Evolutionary conservation across 2,888 invertebrate species (phyloP), one percentile per base, ranked within the genome.

Genomic region (Drosophila pseudotakahashii): DNA sequence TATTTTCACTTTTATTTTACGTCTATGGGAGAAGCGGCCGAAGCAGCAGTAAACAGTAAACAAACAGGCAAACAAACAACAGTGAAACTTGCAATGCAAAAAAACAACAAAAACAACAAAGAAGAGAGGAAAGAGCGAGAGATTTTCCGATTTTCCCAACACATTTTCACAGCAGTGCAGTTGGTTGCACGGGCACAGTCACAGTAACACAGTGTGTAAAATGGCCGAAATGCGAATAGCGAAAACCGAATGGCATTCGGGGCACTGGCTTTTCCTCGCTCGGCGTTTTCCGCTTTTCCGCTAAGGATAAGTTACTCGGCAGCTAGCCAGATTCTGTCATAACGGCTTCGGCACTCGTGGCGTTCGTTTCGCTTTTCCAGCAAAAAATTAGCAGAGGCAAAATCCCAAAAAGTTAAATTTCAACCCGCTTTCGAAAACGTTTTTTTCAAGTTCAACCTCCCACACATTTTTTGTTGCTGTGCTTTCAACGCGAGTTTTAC

Each of bases 271-370:
- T 47, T 57, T 53, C 63, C n/a, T n/a, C 77, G 67, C 75, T 59
- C 53, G 61, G 57, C 55, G 55, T 59, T 57, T 39, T 42, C 48
- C 41, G 52, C 41, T 26, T 47, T 57, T 57, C 63, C 78, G 67
- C 76, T 32, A 47, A 84, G 83, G 83, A 84, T 84, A 84, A 84
- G 83, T 84, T 85, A 71, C 51, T 72, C 79, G 70, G 85, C 83
- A 81, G 85, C 83, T 81, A 74, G 76, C 78, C 73, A 85, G 83
- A 84, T 81, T 85, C 83, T 81, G 85, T 81, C 83, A 84, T 84
- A 85, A 84, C 85, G 83, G 83, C 83, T 84, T 81, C 70, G 85
- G 85, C 83, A 78, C 53, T 84, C 83, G 84, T 81, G 66, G 83
- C 79, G 84, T 81, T 80, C 80, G 82, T 75, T 71, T 83, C 83